A percentile compares a stretch with the other conserved stretches of the same genome.
Conservation (phyloP, 2,888 invertebrate species). For the Drosophila leonis region DNA sequence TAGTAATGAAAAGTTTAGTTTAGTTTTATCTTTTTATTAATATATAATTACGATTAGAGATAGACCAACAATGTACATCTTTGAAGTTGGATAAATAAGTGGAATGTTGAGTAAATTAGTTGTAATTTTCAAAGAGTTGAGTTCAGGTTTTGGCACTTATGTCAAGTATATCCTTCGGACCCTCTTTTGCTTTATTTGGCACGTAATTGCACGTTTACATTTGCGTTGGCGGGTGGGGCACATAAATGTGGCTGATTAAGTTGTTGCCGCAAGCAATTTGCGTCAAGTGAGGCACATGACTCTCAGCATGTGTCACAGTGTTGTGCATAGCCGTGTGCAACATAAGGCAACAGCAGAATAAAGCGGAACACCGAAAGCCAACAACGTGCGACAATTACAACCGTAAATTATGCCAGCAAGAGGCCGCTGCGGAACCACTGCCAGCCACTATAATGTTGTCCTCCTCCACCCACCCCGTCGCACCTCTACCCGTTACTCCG, state of each 20-base stretch:
- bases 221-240: slow-evolving; percentile 35
- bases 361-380: slow-evolving; percentile 52
- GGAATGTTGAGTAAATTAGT: background rate
- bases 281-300: slow-evolving; percentile 70
- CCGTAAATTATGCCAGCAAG: slow-evolving; percentile 75
- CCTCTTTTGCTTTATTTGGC: slow-evolving; percentile 6
- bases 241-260: slow-evolving; percentile 73
- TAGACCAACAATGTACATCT: background rate
- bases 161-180: slow-evolving; percentile 15
- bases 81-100: background rate
- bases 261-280: slow-evolving; percentile 74
- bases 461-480: background rate
- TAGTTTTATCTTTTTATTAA: too few species aligned
- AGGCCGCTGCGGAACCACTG: slow-evolving; percentile 41
- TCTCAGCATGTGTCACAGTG: slow-evolving; percentile 62
- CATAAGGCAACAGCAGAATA: slow-evolving; percentile 40
- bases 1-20: too few species aligned
- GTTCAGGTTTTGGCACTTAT: slow-evolving; percentile 4
- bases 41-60: too few species aligned
- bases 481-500: background rate
- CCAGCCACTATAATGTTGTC: slow-evolving; percentile 35
- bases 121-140: slow-evolving; percentile 1
- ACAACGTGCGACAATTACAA: slow-evolving; percentile 74
- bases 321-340: slow-evolving; percentile 36
- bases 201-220: slow-evolving; percentile 4